Evolutionary conservation across 1,140 invertebrate species (phyloP).

Genomic region (Antheraea mylitta): DNA sequence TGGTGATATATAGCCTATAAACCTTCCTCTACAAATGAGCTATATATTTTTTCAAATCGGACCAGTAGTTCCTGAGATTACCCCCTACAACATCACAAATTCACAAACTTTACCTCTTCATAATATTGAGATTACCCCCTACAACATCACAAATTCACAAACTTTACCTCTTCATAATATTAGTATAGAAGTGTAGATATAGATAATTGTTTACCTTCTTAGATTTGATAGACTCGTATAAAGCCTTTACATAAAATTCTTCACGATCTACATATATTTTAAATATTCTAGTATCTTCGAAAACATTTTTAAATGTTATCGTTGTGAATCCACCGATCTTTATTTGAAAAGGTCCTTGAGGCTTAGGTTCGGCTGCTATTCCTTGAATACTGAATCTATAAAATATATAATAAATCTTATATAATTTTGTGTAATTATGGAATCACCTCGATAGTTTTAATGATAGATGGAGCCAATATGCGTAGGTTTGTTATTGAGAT

Average conservation of each 20-base stretch:
- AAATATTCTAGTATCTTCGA: slow-evolving; percentile 51
- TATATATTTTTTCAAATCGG: too few species aligned
- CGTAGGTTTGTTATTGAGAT: too few species aligned
- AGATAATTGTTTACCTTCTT: slow-evolving; percentile 47
- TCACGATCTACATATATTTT: slow-evolving; percentile 52
- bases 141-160: too few species aligned
- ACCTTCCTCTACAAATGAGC: too few species aligned
- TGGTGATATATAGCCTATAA: too few species aligned
- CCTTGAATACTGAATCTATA: slow-evolving; percentile 59
- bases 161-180: too few species aligned
- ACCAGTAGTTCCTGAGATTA: too few species aligned
- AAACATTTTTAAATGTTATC: slow-evolving; percentile 63
- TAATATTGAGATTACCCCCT: too few species aligned
- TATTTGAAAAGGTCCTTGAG: slow-evolving; percentile 56
- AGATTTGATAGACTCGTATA: slow-evolving; percentile 48
- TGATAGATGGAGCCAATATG: too few species aligned
- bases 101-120: too few species aligned
- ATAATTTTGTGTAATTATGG: background rate
- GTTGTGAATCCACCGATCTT: slow-evolving; percentile 41
- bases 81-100: too few species aligned
- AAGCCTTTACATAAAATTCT: slow-evolving; percentile 56
- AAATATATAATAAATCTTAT: background rate
- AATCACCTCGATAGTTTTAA: background rate
- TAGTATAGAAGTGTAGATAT: background rate
- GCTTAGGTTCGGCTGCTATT: slow-evolving; percentile 48